Conservation (phyloP, 1,140 invertebrate species). For the Aphaenogaster floridana region DNA sequence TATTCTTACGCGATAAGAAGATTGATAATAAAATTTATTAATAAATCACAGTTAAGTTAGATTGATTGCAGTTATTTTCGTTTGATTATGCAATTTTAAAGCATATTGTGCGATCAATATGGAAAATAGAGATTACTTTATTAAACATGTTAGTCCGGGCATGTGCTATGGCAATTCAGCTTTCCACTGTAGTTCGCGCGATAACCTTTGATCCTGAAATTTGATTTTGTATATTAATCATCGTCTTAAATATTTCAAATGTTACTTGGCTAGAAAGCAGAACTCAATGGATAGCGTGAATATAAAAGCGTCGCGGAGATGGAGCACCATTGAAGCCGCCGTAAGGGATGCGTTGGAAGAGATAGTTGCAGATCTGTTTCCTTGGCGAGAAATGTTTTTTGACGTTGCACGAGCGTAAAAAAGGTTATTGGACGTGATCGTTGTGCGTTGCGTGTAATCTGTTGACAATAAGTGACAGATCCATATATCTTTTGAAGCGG, state of each 20-base stretch:
- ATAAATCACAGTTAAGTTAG: not conserved
- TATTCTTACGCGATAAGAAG: slow-evolving; percentile 4
- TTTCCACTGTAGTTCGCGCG: not conserved
- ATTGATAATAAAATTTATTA: slow-evolving; percentile 5
- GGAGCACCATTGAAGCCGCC: slow-evolving; percentile 23
- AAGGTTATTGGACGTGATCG: slow-evolving; percentile 53
- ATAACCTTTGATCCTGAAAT: slow-evolving; percentile 2
- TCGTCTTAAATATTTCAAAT: not conserved
- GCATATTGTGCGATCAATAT: not conserved
- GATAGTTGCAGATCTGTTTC: slow-evolving; percentile 10
- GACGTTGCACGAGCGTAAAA: slow-evolving; percentile 41
- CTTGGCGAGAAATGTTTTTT: not conserved
- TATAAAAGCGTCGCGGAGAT: slow-evolving; percentile 23
- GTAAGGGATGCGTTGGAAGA: slow-evolving; percentile 44
- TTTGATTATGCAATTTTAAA: slow-evolving; percentile 25
- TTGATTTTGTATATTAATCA: slow-evolving; percentile 13
- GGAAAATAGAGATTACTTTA: slow-evolving; percentile 26
- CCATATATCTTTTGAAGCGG: not conserved
- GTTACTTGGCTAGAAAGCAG: slow-evolving; percentile 26
- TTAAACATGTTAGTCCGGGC: not conserved
- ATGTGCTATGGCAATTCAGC: slow-evolving; percentile 18
- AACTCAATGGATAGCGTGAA: slow-evolving; percentile 3
- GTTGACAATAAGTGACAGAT: not conserved
- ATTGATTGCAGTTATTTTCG: not conserved
- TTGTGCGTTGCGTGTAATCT: slow-evolving; percentile 66